Evolutionary conservation across 2,113 vertebrate species (phyloP).

Genomic region (Mustela nigripes): DNA sequence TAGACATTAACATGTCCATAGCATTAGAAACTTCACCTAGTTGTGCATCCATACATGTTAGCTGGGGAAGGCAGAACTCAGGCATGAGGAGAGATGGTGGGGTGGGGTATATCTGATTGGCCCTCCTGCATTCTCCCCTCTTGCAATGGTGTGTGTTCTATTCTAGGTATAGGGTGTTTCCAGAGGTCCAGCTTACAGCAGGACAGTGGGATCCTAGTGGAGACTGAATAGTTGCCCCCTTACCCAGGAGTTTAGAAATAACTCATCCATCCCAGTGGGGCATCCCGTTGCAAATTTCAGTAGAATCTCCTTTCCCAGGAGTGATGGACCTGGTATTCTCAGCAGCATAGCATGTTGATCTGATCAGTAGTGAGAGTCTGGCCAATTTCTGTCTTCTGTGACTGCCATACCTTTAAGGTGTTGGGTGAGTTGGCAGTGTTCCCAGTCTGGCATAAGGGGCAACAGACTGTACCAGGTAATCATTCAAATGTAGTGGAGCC

Average conservation of each 20-base stretch:
- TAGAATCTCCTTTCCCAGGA: neutral
- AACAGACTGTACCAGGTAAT: neutral
- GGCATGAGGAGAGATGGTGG: neutral
- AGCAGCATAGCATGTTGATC: neutral
- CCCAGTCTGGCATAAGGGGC: neutral
- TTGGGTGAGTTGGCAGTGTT: neutral
- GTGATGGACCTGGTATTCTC: neutral
- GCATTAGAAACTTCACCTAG: neutral
- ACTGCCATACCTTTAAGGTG: neutral
- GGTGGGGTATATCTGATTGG: fast-evolving
- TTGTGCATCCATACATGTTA: neutral
- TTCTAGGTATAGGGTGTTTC: neutral
- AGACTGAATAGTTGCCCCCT: too few species aligned
- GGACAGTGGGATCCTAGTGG: neutral
- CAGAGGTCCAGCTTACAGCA: neutral
- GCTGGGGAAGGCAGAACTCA: neutral
- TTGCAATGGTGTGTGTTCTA: neutral
- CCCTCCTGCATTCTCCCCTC: too few species aligned
- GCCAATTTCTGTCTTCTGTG: neutral
- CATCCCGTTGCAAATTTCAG: neutral
- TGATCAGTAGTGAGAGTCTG: neutral
- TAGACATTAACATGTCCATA: neutral
- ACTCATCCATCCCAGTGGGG: neutral
- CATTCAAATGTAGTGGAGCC: neutral
- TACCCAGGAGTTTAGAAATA: neutral